phyloP scores from a whole-genome alignment of 2,113 vertebrate genomes.

The Oreochromis tanganicae region DNA sequence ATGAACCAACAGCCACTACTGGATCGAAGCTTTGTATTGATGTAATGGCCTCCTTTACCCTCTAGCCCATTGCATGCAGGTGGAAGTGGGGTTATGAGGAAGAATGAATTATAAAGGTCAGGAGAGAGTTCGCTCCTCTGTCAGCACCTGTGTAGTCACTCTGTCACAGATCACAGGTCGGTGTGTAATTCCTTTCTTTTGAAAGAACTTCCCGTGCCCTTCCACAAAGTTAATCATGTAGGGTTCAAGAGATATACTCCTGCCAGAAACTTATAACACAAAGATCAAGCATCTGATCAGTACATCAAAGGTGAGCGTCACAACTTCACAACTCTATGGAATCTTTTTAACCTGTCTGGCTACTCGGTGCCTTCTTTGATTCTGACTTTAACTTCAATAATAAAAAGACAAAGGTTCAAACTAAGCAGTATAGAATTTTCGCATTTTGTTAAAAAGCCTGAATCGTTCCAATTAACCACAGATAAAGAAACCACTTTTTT shows the following conservation, averaged over 20 bases:
- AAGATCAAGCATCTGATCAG: neutral
- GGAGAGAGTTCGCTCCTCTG: neutral
- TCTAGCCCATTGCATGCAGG: neutral
- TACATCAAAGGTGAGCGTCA: neutral
- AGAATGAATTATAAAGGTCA: conserved; percentile 42
- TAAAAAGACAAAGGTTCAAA: neutral
- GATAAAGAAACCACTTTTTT: neutral
- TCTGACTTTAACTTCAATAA: neutral
- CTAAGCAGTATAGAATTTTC: neutral
- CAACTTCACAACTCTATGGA: neutral
- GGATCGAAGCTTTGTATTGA: neutral
- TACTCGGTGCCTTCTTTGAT: neutral
- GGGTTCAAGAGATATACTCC: neutral
- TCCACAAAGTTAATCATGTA: neutral
- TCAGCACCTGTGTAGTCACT: conserved; percentile 9
- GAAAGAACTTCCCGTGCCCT: neutral
- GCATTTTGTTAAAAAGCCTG: neutral
- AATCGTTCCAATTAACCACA: neutral
- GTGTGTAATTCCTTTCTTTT: neutral
- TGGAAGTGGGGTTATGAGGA: neutral
- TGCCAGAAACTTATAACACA: neutral
- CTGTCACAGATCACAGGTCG: conserved; percentile 1
- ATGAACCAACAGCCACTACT: neutral
- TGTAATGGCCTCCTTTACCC: neutral
- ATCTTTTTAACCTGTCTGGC: neutral